Evolutionary conservation across 2,113 vertebrate genomes (phyloP).

Genomic region (Oncorhynchus mykiss): DNA sequence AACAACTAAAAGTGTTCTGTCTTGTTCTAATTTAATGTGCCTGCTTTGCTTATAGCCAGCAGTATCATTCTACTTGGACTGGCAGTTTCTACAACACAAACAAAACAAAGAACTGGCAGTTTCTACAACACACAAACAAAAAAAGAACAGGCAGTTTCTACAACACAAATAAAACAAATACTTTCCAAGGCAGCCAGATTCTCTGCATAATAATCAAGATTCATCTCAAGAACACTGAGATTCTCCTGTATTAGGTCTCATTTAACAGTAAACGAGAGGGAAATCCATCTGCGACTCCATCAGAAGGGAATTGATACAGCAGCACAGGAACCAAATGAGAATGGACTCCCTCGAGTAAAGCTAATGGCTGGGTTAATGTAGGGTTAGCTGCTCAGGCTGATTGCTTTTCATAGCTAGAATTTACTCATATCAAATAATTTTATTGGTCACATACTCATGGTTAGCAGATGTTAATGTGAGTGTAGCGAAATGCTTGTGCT

Average conservation of each 20-base stretch:
- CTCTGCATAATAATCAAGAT: slow-evolving; percentile 25
- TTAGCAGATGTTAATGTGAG: too few relatives aligned
- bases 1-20: slow-evolving; percentile 36
- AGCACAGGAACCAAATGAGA: slow-evolving; percentile 50
- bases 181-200: slow-evolving; percentile 38
- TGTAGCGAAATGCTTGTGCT: too few relatives aligned
- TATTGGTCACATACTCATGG: too few relatives aligned
- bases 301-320: slow-evolving; percentile 15
- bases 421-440: slow-evolving; percentile 24
- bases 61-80: slow-evolving; percentile 25
- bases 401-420: slow-evolving; percentile 53
- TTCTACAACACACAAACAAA: slow-evolving; percentile 11
- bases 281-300: slow-evolving; percentile 50
- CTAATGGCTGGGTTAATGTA: slow-evolving; percentile 46
- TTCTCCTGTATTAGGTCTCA: slow-evolving; percentile 21
- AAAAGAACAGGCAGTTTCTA: background rate
- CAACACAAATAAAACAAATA: slow-evolving; percentile 17
- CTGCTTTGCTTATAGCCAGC: slow-evolving; percentile 29
- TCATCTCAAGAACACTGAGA: slow-evolving; percentile 8
- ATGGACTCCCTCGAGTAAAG: slow-evolving; percentile 52
- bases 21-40: slow-evolving; percentile 30
- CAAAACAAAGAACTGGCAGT: slow-evolving; percentile 29
- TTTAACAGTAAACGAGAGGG: slow-evolving; percentile 46
- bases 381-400: slow-evolving; percentile 51
- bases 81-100: background rate